Evolutionary conservation across 1,140 invertebrate genomes (phyloP).

Genomic region (Argopecten irradians): DNA sequence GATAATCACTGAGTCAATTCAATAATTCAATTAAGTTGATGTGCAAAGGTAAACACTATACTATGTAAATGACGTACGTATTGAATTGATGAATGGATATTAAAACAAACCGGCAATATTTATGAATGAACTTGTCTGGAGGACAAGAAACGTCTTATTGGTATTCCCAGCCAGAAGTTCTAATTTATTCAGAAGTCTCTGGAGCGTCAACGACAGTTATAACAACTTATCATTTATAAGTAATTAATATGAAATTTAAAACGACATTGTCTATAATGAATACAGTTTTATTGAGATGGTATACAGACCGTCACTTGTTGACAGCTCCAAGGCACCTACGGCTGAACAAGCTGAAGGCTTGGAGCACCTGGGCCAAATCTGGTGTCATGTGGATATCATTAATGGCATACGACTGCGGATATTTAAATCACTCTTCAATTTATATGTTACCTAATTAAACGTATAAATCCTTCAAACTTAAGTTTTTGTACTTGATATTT

Average conservation of each 20-base stretch:
- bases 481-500: neutral
- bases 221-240: neutral
- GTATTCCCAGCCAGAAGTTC: neutral
- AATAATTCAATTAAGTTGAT: neutral
- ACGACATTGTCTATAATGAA: neutral
- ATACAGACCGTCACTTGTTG: neutral
- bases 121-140: neutral
- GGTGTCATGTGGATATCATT: neutral
- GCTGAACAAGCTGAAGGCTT: neutral
- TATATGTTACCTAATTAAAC: neutral
- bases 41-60: neutral
- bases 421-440: neutral
- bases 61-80: neutral
- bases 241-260: slow-evolving; percentile 18
- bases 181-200: neutral
- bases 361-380: neutral
- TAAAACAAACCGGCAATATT: neutral
- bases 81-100: neutral
- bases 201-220: neutral
- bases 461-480: neutral
- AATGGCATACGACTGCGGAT: neutral
- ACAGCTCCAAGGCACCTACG: neutral
- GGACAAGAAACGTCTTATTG: neutral
- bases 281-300: neutral
- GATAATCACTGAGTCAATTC: too few relatives aligned